Evolutionary conservation across 2,797 vertebrate species (phyloP).

Genomic region (Rhinella marina): DNA sequence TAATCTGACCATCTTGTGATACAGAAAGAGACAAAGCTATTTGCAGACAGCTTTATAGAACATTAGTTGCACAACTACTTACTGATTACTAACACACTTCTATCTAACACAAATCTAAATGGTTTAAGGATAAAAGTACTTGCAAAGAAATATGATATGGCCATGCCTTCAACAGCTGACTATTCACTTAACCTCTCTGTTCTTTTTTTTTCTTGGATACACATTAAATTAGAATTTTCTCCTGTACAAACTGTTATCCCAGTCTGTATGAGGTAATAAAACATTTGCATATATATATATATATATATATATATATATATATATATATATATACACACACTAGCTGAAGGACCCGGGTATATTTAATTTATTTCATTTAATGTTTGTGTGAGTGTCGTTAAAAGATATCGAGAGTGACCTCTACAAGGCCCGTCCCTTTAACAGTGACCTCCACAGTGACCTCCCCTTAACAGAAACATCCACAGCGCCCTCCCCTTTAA

Average conservation of each 20-base stretch:
- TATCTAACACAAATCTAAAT: constrained; percentile 47
- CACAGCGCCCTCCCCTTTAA: too few species aligned
- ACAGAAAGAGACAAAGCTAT: constrained; percentile 54
- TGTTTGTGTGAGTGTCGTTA: too few species aligned
- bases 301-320: too few species aligned
- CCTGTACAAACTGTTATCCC: background rate
- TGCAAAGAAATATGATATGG: background rate
- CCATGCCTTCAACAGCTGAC: background rate
- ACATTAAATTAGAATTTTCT: background rate
- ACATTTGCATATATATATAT: background rate
- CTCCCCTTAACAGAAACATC: too few species aligned
- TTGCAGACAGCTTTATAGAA: constrained; percentile 53
- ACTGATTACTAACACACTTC: constrained; percentile 45
- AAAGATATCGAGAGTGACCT: too few species aligned
- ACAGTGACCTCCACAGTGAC: too few species aligned
- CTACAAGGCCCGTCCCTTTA: too few species aligned
- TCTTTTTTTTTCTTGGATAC: background rate
- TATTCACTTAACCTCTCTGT: background rate
- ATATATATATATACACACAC: too few species aligned
- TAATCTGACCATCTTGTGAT: constrained; percentile 56
- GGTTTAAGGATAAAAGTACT: constrained; percentile 26
- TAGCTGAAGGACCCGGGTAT: too few species aligned
- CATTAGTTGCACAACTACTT: constrained; percentile 53
- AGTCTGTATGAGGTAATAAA: background rate
- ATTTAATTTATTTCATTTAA: too few species aligned